Evolutionary conservation across 2,113 vertebrate species (phyloP).

Genomic region (Leptobrachium ailaonicum): DNA sequence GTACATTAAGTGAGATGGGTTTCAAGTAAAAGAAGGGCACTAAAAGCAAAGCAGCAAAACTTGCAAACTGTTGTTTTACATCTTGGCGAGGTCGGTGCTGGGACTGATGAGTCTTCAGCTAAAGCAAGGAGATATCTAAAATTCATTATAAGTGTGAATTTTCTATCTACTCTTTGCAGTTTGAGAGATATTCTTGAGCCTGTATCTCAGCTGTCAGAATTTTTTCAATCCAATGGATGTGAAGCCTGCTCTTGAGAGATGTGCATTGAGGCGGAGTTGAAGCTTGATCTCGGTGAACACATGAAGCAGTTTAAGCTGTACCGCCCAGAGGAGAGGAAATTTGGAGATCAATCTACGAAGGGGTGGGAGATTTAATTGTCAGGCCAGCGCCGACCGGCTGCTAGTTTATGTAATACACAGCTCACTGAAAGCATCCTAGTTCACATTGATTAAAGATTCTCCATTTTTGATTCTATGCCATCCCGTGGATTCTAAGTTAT

Average conservation of each 20-base stretch:
- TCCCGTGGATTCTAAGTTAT: too few relatives aligned
- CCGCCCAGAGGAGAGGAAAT: neutral
- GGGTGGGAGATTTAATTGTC: slow-evolving; percentile 39
- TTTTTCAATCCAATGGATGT: neutral
- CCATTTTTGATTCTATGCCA: neutral
- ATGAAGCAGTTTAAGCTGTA: neutral
- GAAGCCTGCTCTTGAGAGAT: neutral
- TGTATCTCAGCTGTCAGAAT: neutral
- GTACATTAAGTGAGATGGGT: too few relatives aligned
- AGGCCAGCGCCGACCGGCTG: slow-evolving; percentile 56
- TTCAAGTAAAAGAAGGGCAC: neutral
- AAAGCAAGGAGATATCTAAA: slow-evolving; percentile 3
- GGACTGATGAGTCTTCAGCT: neutral
- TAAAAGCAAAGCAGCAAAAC: neutral
- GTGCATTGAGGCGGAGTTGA: neutral
- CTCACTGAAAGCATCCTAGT: neutral
- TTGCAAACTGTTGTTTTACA: neutral
- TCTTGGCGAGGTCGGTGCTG: neutral
- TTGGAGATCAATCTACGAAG: neutral
- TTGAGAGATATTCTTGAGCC: neutral
- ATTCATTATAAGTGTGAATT: neutral
- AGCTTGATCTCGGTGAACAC: neutral
- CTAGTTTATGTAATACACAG: slow-evolving; percentile 42
- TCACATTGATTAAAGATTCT: slow-evolving; percentile 1
- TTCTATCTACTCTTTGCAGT: neutral